These are phyloP conservation scores for Plodia interpunctella DNA, from an alignment of 1,140 invertebrate genomes.

Conservation along the genomic window DNA sequence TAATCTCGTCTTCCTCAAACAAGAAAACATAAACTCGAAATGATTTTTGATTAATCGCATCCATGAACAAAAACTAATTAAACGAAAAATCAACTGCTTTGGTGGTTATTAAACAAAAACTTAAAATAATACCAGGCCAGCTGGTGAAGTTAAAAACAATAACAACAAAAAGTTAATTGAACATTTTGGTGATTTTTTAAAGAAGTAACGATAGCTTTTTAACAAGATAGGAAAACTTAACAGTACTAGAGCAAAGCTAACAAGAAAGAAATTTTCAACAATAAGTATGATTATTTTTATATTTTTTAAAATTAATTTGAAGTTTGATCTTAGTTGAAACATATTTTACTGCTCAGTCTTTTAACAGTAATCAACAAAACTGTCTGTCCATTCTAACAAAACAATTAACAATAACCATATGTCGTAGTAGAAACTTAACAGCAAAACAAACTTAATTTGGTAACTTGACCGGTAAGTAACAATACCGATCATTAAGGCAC, in stretches of 20 bases:
- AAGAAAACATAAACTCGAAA: no score
- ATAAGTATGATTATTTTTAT: not conserved
- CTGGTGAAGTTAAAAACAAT: conserved; percentile 17
- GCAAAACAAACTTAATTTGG: conserved; percentile 38
- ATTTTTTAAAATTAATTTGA: no score
- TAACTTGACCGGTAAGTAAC: conserved; percentile 44
- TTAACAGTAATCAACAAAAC: not conserved
- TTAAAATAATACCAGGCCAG: conserved; percentile 22
- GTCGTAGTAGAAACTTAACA: conserved; percentile 26
- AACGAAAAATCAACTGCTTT: conserved; percentile 22
- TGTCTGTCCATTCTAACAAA: conserved; percentile 2
- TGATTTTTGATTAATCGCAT: no score
- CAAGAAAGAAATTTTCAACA: not conserved
- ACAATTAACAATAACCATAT: conserved; percentile 11
- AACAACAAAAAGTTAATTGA: conserved; percentile 1
- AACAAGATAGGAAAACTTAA: no score
- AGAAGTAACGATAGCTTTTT: no score
- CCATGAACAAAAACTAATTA: no score
- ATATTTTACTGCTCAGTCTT: no score
- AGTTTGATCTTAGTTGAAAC: no score
- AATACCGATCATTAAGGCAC: conserved; percentile 69
- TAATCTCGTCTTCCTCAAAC: no score
- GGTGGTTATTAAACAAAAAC: conserved; percentile 3
- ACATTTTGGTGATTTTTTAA: conserved; percentile 1
- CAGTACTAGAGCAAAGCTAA: no score